phyloP scores from a whole-genome alignment of 2,113 vertebrate genomes.

The Bothrops jararaca region DNA sequence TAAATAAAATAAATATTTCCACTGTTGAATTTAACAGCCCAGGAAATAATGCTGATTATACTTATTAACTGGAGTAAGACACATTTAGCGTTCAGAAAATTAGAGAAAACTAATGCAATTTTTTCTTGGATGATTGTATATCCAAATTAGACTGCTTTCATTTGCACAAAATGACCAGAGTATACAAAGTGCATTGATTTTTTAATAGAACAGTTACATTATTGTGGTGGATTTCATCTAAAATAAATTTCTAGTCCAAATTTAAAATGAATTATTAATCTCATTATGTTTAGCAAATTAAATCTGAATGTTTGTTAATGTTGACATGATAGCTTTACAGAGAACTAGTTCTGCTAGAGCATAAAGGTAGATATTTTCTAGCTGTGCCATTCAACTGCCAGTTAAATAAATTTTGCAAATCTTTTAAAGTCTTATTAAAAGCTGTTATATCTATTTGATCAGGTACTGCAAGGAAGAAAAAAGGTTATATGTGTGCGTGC shows the following conservation, averaged over 20 bases:
- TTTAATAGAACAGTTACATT: not conserved
- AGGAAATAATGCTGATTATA: slow-evolving; percentile 19
- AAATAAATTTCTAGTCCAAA: not conserved
- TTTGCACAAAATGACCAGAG: not conserved
- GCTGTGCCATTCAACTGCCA: not conserved
- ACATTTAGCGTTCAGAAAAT: slow-evolving; percentile 1
- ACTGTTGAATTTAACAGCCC: not conserved
- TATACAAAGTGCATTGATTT: not conserved
- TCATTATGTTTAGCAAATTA: not conserved
- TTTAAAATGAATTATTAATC: not conserved
- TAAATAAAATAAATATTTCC: not conserved
- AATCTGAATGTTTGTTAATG: not conserved
- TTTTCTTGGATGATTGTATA: not conserved
- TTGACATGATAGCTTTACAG: not conserved
- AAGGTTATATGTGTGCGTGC: not conserved
- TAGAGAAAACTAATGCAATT: not conserved
- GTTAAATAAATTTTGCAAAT: not conserved
- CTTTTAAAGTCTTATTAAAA: not conserved
- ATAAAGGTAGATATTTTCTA: not conserved
- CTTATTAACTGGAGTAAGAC: slow-evolving; percentile 1
- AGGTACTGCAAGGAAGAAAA: not conserved
- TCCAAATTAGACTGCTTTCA: not conserved
- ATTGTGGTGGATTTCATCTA: not conserved
- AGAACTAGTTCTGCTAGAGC: not conserved
- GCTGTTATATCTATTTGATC: not conserved